Evolutionary conservation across 2,113 vertebrate genomes (phyloP).

Genomic region (Plecotus auritus): DNA sequence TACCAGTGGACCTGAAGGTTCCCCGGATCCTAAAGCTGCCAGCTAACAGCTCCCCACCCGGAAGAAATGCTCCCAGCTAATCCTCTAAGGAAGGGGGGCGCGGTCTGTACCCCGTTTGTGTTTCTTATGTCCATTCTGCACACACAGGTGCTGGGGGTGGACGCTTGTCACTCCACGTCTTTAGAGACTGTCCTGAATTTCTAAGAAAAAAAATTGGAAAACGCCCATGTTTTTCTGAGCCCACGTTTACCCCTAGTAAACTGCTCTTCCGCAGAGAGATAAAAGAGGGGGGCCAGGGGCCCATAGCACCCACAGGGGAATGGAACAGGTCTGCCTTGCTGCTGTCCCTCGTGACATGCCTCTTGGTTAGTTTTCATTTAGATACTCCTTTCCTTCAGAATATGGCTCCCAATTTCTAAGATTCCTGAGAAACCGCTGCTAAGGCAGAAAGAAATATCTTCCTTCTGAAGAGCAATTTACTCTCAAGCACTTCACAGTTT

Average conservation of each 20-base stretch:
- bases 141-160: fast-evolving
- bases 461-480: slow-evolving; percentile 24
- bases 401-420: slow-evolving; percentile 47
- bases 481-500: slow-evolving; percentile 29
- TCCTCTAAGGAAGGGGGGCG: background rate
- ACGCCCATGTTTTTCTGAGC: background rate
- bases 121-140: background rate
- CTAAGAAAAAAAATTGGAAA: background rate
- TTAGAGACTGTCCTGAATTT: background rate
- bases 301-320: fast-evolving
- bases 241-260: background rate
- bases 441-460: background rate
- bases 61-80: background rate
- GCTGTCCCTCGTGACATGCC: background rate
- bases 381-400: slow-evolving; percentile 46
- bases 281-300: background rate
- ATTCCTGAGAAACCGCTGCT: slow-evolving; percentile 43
- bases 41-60: background rate
- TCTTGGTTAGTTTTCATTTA: slow-evolving; percentile 34
- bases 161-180: background rate
- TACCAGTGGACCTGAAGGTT: background rate
- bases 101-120: background rate
- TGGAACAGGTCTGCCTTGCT: background rate
- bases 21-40: background rate
- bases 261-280: background rate